Conservation (phyloP, 2,113 vertebrate species). For the Murina feae region DNA sequence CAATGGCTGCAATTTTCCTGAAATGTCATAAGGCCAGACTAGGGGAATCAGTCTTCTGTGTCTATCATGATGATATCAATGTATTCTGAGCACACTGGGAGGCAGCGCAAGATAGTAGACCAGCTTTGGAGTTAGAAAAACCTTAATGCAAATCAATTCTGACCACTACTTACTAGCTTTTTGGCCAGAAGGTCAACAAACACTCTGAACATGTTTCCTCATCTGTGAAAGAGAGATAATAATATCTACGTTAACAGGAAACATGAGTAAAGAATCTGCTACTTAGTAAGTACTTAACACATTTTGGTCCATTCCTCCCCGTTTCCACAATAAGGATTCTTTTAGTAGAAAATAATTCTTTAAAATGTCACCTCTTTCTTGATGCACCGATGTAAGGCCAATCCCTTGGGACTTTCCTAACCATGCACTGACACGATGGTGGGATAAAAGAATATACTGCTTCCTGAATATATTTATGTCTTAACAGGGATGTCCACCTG, state of each 20-base stretch:
- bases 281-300: not conserved
- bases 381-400: not conserved
- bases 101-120: not conserved
- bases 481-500: not conserved
- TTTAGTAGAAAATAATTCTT: not conserved
- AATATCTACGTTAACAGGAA: not conserved
- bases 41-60: not conserved
- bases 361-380: not conserved
- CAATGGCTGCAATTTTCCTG: not conserved
- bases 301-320: not conserved
- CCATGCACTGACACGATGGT: not conserved
- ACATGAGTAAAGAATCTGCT: not conserved
- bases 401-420: not conserved
- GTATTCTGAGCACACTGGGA: not conserved
- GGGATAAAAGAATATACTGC: not conserved
- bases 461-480: not conserved
- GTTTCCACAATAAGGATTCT: not conserved
- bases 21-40: not conserved
- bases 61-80: not conserved
- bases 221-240: not conserved
- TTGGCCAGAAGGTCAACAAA: constrained; percentile 15
- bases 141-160: constrained; percentile 12
- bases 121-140: constrained; percentile 21
- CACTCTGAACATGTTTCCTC: not conserved
- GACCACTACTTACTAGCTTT: not conserved